These are phyloP conservation scores for Belgica antarctica DNA, from an alignment of 2,888 invertebrate species.

Conservation along the genomic window DNA sequence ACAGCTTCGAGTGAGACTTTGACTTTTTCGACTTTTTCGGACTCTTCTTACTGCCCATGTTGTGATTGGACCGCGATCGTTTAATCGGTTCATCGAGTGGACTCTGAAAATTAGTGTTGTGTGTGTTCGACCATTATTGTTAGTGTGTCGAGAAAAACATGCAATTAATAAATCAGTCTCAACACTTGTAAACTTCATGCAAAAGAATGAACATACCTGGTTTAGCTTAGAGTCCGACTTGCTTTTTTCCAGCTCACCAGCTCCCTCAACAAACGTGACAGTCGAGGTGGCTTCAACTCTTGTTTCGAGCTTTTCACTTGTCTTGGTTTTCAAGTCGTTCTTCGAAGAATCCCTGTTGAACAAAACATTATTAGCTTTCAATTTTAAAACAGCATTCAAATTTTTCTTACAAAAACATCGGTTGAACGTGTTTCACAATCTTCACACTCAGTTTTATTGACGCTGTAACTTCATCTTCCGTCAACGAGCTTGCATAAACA, in stretches of 20 bases:
- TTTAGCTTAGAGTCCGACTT: conserved; percentile 66
- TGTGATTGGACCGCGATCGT: conserved; percentile 60
- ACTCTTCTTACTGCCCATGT: conserved; percentile 53
- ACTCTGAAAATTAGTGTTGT: conserved; percentile 53
- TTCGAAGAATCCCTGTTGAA: conserved; percentile 20
- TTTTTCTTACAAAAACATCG: conserved; percentile 59
- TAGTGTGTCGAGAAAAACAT: conserved; percentile 52
- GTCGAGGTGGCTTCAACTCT: background rate
- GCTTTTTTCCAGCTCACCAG: conserved; percentile 59
- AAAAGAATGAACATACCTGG: conserved; percentile 51
- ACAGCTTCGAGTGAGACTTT: conserved; percentile 60
- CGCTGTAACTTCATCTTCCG: conserved; percentile 61
- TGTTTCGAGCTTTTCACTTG: conserved; percentile 28
- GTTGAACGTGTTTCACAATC: conserved; percentile 72
- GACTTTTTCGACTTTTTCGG: conserved; percentile 58
- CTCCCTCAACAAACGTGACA: conserved; percentile 45
- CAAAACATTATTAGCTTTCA: conserved; percentile 8
- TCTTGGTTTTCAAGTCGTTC: background rate
- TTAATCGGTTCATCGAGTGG: conserved; percentile 56
- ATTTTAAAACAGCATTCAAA: conserved; percentile 6
- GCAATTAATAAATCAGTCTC: conserved; percentile 46
- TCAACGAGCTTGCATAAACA: conserved; percentile 56
- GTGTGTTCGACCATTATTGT: no score
- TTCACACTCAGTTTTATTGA: conserved; percentile 69
- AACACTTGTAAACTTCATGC: background rate